Conservation (phyloP, 2,797 vertebrate genomes). For the Erethizon dorsatum region DNA sequence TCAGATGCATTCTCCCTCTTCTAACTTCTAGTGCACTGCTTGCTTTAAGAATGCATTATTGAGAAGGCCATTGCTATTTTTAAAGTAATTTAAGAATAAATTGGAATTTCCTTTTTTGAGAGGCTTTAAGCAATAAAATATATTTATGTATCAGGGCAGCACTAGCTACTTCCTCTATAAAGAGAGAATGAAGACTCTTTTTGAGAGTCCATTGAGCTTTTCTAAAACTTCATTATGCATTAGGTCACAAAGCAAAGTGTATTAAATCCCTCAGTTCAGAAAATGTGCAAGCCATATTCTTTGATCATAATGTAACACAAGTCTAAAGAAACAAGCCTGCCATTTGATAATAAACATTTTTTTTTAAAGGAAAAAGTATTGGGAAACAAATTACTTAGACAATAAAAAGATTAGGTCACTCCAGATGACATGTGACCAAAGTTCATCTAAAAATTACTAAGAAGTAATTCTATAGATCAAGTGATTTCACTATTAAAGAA, state of each 20-base stretch:
- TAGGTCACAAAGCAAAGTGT: conserved; percentile 27
- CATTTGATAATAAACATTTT: neutral
- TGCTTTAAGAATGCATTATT: conserved; percentile 38
- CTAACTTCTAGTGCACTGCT: conserved; percentile 44
- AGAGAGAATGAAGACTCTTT: neutral
- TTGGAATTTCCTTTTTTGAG: conserved; percentile 38
- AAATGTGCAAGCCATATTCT: neutral
- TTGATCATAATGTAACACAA: neutral
- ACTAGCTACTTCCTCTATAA: neutral
- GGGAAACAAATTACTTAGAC: neutral
- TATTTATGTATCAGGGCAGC: neutral
- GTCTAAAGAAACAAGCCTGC: neutral
- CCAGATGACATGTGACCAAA: neutral
- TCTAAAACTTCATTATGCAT: neutral
- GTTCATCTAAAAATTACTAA: neutral
- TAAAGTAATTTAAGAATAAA: conserved; percentile 50
- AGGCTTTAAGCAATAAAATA: conserved; percentile 10
- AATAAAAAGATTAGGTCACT: neutral
- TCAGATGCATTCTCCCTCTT: neutral
- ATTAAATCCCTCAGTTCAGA: neutral
- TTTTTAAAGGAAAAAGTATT: neutral
- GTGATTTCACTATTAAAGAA: conserved; percentile 47
- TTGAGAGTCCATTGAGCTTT: neutral
- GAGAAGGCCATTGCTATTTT: conserved; percentile 55
- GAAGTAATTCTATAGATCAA: conserved; percentile 29